phyloP scores from a whole-genome alignment of 2,888 invertebrate genomes.

The Ypsolopha scabrella region DNA sequence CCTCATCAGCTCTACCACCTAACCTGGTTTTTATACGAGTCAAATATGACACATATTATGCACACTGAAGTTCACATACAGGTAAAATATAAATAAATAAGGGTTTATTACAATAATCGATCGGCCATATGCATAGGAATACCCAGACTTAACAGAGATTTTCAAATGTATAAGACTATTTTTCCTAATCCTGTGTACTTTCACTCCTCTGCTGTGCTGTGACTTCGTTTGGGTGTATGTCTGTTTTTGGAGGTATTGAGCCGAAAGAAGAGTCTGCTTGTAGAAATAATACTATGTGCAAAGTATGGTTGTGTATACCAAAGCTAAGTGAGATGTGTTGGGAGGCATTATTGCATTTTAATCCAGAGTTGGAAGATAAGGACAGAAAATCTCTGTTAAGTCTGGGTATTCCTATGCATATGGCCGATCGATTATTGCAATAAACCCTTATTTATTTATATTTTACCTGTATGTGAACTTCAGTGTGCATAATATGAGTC shows the following conservation, averaged over 20 bases:
- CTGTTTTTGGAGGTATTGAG: conserved; percentile 84
- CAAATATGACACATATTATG: neutral
- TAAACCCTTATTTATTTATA: neutral
- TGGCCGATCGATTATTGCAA: conserved; percentile 71
- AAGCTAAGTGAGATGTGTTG: conserved; percentile 90
- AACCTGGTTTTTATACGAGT: too few relatives aligned
- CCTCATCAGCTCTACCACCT: too few relatives aligned
- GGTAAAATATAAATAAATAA: neutral
- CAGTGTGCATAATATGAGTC: neutral
- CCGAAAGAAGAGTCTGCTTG: conserved; percentile 64
- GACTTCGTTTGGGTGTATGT: conserved; percentile 83
- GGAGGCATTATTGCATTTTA: conserved; percentile 82
- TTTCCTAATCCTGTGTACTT: conserved; percentile 86
- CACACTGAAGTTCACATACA: neutral
- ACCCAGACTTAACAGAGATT: conserved; percentile 73
- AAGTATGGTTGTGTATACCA: conserved; percentile 89
- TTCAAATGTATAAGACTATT: conserved; percentile 71
- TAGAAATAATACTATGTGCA: conserved; percentile 82
- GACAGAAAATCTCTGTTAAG: conserved; percentile 68
- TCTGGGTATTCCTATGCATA: conserved; percentile 78
- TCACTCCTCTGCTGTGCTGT: conserved; percentile 87
- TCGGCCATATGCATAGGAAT: conserved; percentile 79
- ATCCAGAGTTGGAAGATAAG: conserved; percentile 68
- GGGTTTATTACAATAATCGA: conserved; percentile 46
- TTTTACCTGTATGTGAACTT: neutral